Percentiles rank a stretch among this genome's conserved stretches.
phyloP scores from a whole-genome alignment of 2,797 vertebrate species.

The Apodemus agrarius region DNA sequence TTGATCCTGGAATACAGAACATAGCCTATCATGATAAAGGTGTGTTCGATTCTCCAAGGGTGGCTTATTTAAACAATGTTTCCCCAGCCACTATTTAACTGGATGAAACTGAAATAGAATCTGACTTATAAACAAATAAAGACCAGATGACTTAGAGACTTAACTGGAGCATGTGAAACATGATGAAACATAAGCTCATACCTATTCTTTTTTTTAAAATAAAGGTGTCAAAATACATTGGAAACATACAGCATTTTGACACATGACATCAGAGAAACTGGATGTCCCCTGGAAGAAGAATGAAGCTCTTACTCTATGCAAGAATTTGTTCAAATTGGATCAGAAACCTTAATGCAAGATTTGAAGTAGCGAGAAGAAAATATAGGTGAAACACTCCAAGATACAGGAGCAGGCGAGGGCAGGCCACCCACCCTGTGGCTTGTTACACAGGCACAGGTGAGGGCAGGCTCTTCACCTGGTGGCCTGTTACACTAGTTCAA shows the following conservation, averaged over 20 bases:
- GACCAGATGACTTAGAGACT: background rate
- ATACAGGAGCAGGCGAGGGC: background rate
- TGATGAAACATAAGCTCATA: background rate
- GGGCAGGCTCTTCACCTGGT: background rate
- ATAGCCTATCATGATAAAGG: constrained; percentile 1
- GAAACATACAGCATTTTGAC: background rate
- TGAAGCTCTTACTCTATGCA: background rate
- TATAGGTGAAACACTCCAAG: background rate
- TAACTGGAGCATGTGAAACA: background rate
- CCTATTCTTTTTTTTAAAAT: background rate
- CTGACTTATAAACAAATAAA: constrained; percentile 34
- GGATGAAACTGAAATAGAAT: constrained; percentile 52
- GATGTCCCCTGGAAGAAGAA: background rate
- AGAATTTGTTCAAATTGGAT: background rate
- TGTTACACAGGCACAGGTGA: background rate
- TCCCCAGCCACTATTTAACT: background rate
- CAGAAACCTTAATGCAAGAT: background rate
- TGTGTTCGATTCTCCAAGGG: background rate
- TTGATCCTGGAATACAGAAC: background rate
- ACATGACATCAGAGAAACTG: background rate
- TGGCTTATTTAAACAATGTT: constrained; percentile 37
- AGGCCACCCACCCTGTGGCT: background rate
- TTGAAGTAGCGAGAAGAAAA: background rate
- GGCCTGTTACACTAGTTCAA: background rate
- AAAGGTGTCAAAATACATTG: background rate